Conservation (phyloP, 2,797 vertebrate genomes). For the Coreius guichenoti region DNA sequence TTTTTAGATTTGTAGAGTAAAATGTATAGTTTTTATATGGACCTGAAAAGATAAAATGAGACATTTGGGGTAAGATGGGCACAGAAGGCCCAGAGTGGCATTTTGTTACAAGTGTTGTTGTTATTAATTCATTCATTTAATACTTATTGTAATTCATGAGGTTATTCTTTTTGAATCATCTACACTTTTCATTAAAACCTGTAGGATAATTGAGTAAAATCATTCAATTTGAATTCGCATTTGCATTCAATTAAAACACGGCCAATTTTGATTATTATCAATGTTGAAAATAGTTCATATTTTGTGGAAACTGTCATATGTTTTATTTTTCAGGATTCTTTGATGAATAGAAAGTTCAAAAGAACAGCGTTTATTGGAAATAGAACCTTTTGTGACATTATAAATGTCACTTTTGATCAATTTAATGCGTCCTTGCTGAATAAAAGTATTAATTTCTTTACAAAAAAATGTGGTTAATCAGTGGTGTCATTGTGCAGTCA, state of each 20-base stretch:
- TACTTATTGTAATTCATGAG: not conserved
- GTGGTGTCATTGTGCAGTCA: not conserved
- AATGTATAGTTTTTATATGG: not conserved
- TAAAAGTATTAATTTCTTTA: not conserved
- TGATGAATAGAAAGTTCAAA: not conserved
- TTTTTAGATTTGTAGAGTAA: not conserved
- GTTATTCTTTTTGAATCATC: not conserved
- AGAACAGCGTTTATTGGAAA: not conserved
- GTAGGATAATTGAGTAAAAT: not conserved
- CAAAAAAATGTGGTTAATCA: not conserved
- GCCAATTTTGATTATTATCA: not conserved
- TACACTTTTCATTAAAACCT: not conserved
- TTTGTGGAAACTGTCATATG: not conserved
- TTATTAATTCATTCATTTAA: not conserved
- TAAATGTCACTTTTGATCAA: not conserved
- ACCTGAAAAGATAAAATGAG: not conserved
- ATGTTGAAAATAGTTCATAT: not conserved
- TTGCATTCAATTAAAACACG: not conserved
- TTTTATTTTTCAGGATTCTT: not conserved
- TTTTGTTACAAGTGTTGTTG: not conserved
- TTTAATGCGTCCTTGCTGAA: not conserved
- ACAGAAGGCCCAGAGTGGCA: not conserved
- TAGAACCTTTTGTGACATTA: not conserved
- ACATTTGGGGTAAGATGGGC: not conserved
- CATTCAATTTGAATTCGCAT: not conserved